Evolutionary conservation across 2,888 invertebrate species (phyloP).

Genomic region (Leuctra nigra): DNA sequence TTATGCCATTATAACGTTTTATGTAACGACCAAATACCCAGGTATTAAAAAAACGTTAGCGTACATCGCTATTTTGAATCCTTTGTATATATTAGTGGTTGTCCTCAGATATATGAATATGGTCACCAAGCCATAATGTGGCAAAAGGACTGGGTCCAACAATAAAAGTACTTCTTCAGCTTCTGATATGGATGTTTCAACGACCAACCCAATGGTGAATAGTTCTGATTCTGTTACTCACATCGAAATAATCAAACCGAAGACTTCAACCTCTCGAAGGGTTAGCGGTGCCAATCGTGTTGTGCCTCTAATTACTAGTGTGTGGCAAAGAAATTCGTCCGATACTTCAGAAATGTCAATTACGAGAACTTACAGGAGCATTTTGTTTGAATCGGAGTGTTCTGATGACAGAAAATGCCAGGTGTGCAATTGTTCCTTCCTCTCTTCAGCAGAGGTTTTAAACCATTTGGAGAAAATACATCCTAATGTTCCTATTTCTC

Average conservation of each 20-base stretch:
- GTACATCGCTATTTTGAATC: too few species aligned
- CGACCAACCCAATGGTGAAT: too few species aligned
- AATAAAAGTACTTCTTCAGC: too few species aligned
- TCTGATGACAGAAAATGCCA: conserved; percentile 18
- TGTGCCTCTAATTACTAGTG: conserved; percentile 24
- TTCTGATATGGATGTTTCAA: too few species aligned
- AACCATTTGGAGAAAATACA: conserved; percentile 18
- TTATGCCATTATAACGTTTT: too few species aligned
- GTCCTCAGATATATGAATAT: too few species aligned
- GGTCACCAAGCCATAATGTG: too few species aligned
- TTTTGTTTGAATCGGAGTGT: conserved; percentile 12
- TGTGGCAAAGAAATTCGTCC: conserved; percentile 18
- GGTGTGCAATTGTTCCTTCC: conserved; percentile 15
- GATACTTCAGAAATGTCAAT: conserved; percentile 14
- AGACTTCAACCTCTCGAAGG: conserved; percentile 3
- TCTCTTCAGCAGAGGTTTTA: conserved; percentile 20
- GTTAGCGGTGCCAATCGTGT: conserved; percentile 25
- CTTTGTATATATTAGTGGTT: too few species aligned
- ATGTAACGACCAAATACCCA: too few species aligned
- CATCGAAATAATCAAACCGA: conserved; percentile 24
- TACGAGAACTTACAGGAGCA: conserved; percentile 11
- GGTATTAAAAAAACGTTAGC: too few species aligned
- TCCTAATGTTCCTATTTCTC: not conserved
- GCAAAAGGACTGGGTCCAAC: too few species aligned
- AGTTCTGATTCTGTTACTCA: conserved; percentile 25